These are phyloP conservation scores for Bucco capensis DNA, from an alignment of 2,113 vertebrate species.

Conservation along the genomic window DNA sequence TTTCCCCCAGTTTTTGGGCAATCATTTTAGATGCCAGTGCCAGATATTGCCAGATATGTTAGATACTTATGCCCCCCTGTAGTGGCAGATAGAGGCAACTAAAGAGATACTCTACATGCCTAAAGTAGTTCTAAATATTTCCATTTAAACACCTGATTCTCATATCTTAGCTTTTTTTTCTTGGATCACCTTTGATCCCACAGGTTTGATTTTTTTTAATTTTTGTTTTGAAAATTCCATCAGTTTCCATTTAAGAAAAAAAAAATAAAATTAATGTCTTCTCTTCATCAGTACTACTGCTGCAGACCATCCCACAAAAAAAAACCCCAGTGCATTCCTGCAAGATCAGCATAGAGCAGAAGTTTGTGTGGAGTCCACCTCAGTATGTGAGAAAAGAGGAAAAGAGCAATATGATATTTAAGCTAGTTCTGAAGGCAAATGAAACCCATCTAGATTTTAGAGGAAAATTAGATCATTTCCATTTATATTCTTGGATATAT, in stretches of 20 bases:
- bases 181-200: background rate
- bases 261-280: background rate
- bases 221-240: too few species aligned
- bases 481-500: background rate
- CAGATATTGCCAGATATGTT: background rate
- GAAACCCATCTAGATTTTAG: background rate
- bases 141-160: background rate
- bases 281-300: background rate
- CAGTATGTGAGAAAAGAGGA: background rate
- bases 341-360: background rate
- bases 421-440: background rate
- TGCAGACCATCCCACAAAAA: background rate
- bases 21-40: background rate
- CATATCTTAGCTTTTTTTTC: background rate
- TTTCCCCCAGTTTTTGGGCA: background rate
- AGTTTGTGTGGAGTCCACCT: background rate
- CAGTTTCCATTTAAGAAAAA: background rate
- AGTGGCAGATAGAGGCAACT: background rate
- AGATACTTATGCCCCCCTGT: background rate
- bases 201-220: background rate
- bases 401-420: background rate
- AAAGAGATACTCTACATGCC: background rate
- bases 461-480: background rate
- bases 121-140: background rate
- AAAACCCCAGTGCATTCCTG: fast-evolving